Evolutionary conservation across 2,888 invertebrate species (phyloP).

Genomic region (Silvanus unidentatus): DNA sequence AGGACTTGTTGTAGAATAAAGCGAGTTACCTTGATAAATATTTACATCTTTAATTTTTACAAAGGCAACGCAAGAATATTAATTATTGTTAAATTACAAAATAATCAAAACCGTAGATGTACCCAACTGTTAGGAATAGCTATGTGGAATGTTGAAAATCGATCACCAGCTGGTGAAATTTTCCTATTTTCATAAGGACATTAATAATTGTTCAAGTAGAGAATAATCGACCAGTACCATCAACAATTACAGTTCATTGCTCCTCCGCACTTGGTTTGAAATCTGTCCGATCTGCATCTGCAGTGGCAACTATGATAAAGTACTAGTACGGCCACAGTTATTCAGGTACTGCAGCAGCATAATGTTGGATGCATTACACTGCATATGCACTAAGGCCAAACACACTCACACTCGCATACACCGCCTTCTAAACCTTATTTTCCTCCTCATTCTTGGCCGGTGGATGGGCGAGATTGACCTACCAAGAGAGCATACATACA

Average conservation of each 20-base stretch:
- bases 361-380: slow-evolving; percentile 8
- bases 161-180: slow-evolving; percentile 30
- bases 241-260: slow-evolving; percentile 41
- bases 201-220: slow-evolving; percentile 25
- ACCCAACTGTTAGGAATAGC: no score
- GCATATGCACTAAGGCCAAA: background rate
- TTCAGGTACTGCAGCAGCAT: slow-evolving; percentile 12
- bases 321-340: slow-evolving; percentile 22
- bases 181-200: slow-evolving; percentile 22
- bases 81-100: no score
- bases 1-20: no score
- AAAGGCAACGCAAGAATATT: no score
- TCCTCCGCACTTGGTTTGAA: slow-evolving; percentile 33
- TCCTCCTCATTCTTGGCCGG: background rate
- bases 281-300: slow-evolving; percentile 38
- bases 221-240: slow-evolving; percentile 36
- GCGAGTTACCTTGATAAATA: no score
- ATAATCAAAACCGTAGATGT: no score
- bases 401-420: slow-evolving; percentile 7
- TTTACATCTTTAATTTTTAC: no score
- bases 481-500: no score
- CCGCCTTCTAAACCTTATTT: slow-evolving; percentile 12
- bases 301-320: slow-evolving; percentile 36
- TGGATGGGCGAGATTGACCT: no score
- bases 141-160: slow-evolving; percentile 31